Conservation (phyloP, 2,888 invertebrate genomes). For the Pandemis corylana region DNA sequence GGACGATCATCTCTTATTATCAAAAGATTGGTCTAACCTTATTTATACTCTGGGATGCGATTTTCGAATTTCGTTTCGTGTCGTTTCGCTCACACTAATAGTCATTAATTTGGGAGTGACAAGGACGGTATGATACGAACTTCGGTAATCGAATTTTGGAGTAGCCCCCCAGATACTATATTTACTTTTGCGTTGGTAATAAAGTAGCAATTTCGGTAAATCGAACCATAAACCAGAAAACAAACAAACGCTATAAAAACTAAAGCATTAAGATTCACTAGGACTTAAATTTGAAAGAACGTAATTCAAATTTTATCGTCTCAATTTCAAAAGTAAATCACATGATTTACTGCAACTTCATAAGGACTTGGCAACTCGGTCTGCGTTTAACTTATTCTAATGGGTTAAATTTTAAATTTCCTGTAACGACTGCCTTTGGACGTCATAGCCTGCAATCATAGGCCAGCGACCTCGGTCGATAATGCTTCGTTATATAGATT, state of each 20-base stretch:
- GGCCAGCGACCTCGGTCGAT: conserved; percentile 72
- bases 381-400: conserved; percentile 39
- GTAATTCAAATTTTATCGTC: conserved; percentile 10
- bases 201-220: neutral
- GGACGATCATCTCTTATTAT: neutral
- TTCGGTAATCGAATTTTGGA: too few relatives aligned
- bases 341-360: conserved; percentile 20
- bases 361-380: conserved; percentile 32
- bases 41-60: too few relatives aligned
- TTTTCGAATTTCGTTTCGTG: too few relatives aligned
- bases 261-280: neutral
- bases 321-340: conserved; percentile 20
- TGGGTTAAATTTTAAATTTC: conserved; percentile 57
- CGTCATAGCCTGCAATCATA: conserved; percentile 69
- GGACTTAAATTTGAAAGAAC: neutral
- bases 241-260: neutral
- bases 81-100: too few relatives aligned
- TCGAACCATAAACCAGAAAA: neutral
- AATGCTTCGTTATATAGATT: conserved; percentile 32
- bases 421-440: conserved; percentile 50
- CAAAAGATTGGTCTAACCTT: neutral
- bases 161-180: too few relatives aligned
- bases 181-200: too few relatives aligned
- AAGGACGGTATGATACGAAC: too few relatives aligned
- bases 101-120: too few relatives aligned